Percentiles rank a stretch among this genome's conserved stretches.
phyloP scores from a whole-genome alignment of 2,888 invertebrate species.

The Drosophila nr. perissopoda region DNA sequence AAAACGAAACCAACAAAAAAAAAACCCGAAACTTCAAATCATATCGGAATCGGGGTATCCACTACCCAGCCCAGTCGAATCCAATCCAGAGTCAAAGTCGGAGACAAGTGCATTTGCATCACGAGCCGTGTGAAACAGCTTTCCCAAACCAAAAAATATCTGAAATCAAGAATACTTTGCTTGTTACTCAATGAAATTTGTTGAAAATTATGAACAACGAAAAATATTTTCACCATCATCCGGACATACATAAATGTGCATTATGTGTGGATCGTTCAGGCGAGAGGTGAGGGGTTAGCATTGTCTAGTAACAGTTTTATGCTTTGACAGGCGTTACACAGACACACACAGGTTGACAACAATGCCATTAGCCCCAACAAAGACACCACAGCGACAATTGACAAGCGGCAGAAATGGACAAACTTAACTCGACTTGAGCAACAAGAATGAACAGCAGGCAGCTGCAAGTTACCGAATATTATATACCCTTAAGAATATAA shows the following conservation, averaged over 20 bases:
- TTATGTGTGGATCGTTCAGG: constrained; percentile 42
- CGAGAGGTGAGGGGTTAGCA: constrained; percentile 23
- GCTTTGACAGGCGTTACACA: constrained; percentile 71
- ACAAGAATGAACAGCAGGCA: background rate
- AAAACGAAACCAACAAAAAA: constrained; percentile 43
- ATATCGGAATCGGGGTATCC: constrained; percentile 17
- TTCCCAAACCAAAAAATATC: constrained; percentile 38
- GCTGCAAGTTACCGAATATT: background rate
- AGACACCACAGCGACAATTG: constrained; percentile 63
- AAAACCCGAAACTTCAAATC: constrained; percentile 32
- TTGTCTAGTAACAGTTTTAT: constrained; percentile 65
- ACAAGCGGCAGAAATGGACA: constrained; percentile 41
- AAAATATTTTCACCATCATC: constrained; percentile 59
- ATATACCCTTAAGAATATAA: background rate
- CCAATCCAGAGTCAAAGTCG: constrained; percentile 9
- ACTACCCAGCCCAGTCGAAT: constrained; percentile 11
- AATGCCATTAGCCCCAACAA: constrained; percentile 74
- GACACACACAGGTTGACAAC: constrained; percentile 63
- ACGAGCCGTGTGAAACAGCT: constrained; percentile 68
- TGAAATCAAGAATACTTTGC: constrained; percentile 36
- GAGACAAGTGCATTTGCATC: constrained; percentile 75
- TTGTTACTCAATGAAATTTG: constrained; percentile 65
- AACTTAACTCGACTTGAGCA: constrained; percentile 12
- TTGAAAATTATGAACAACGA: constrained; percentile 70
- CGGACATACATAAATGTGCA: constrained; percentile 63